Evolutionary conservation across 2,113 vertebrate genomes (phyloP).

Genomic region (Sturnira hondurensis): DNA sequence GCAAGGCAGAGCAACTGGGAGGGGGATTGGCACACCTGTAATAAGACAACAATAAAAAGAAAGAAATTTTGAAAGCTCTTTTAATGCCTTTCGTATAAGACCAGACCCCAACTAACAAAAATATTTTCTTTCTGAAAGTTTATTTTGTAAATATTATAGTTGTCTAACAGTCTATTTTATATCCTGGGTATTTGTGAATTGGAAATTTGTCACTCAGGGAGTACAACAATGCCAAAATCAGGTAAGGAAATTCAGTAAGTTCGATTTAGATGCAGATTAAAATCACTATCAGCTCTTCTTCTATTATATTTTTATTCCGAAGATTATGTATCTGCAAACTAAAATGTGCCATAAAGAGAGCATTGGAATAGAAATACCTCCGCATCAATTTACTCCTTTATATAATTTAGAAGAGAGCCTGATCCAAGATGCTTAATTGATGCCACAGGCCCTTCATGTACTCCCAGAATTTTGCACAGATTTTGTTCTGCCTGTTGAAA

Average conservation of each 20-base stretch:
- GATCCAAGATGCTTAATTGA: neutral
- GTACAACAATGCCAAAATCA: neutral
- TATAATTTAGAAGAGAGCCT: neutral
- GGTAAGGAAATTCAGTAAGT: neutral
- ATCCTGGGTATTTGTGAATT: neutral
- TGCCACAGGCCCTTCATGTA: neutral
- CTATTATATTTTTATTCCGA: neutral
- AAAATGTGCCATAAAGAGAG: neutral
- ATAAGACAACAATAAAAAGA: neutral
- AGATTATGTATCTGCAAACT: neutral
- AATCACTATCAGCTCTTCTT: neutral
- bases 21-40: too few species aligned
- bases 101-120: neutral
- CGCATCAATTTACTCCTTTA: neutral
- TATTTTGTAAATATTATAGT: neutral
- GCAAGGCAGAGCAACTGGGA: too few species aligned
- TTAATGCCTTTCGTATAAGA: neutral
- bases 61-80: neutral
- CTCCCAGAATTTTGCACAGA: neutral
- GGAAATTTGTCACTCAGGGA: neutral
- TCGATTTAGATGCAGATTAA: neutral
- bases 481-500: slow-evolving; percentile 13
- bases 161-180: neutral
- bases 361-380: neutral
- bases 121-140: neutral